A percentile compares a stretch with the other conserved stretches of the same genome.
phyloP scores from a whole-genome alignment of 2,113 vertebrate genomes.

The Siniperca knerii region DNA sequence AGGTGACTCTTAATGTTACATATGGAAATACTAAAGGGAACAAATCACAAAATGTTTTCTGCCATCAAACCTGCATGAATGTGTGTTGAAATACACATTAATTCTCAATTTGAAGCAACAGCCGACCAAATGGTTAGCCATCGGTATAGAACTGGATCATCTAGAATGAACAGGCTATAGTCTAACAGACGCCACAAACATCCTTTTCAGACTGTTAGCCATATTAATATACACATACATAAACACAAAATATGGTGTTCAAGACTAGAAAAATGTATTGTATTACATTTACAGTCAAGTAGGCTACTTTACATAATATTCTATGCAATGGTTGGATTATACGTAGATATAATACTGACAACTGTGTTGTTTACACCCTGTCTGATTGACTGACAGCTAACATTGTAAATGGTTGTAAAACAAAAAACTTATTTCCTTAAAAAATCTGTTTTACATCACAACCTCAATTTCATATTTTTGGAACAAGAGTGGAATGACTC shows the following conservation, averaged over 20 bases:
- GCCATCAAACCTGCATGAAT: background rate
- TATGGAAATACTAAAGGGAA: background rate
- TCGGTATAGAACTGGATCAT: background rate
- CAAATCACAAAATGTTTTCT: background rate
- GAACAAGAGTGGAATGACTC: conserved; percentile 2
- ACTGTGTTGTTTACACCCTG: background rate
- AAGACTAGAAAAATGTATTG: too few species aligned
- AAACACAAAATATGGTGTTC: too few species aligned
- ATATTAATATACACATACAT: too few species aligned
- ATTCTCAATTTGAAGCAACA: background rate
- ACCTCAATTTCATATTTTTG: background rate
- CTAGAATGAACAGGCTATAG: background rate
- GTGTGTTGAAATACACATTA: background rate
- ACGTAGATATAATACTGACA: too few species aligned
- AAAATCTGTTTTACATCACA: background rate
- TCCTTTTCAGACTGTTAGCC: too few species aligned
- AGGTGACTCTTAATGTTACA: background rate
- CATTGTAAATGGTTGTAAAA: background rate
- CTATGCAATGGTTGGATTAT: too few species aligned
- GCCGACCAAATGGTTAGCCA: background rate
- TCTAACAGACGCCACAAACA: too few species aligned
- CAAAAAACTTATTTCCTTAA: background rate
- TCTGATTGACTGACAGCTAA: background rate
- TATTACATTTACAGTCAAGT: too few species aligned
- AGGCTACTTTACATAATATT: background rate